These are phyloP conservation scores for Lucinisca nassula DNA, from an alignment of 2,888 invertebrate species.

Conservation along the genomic window DNA sequence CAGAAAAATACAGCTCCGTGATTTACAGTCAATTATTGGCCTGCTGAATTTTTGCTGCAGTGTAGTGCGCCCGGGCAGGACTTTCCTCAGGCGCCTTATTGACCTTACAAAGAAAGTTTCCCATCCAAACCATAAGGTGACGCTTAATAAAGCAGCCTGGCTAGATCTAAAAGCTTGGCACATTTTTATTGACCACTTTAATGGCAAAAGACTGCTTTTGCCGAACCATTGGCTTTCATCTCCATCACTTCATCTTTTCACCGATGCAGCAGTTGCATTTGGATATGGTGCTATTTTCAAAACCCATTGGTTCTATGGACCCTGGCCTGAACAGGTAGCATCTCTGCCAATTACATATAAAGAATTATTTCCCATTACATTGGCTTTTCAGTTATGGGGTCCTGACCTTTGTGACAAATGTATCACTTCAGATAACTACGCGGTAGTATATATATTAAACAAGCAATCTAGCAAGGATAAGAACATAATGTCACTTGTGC, in stretches of 20 bases:
- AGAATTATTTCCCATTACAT: constrained; percentile 57
- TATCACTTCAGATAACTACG: constrained; percentile 41
- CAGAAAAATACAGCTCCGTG: constrained; percentile 18
- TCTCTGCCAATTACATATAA: constrained; percentile 47
- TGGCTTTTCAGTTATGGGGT: constrained; percentile 59
- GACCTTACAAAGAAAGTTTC: constrained; percentile 29
- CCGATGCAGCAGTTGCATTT: constrained; percentile 43
- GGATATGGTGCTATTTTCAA: constrained; percentile 61
- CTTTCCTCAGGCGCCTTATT: constrained; percentile 39
- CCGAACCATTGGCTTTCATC: constrained; percentile 12
- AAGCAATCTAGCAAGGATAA: constrained; percentile 46
- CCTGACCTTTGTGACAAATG: constrained; percentile 15
- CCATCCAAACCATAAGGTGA: constrained; percentile 25
- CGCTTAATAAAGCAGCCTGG: constrained; percentile 21
- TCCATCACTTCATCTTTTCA: constrained; percentile 28
- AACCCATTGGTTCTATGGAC: constrained; percentile 44
- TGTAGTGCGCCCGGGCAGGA: constrained; percentile 33
- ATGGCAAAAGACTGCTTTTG: constrained; percentile 38
- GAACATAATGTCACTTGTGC: constrained; percentile 43
- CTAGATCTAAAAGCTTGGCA: constrained; percentile 35
- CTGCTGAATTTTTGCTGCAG: constrained; percentile 46
- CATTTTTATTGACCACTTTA: constrained; percentile 41
- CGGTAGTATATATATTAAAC: constrained; percentile 56
- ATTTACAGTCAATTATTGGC: constrained; percentile 47
- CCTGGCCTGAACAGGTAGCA: constrained; percentile 23